Evolutionary conservation across 2,113 vertebrate species (phyloP).

Genomic region (Cololabis saira): DNA sequence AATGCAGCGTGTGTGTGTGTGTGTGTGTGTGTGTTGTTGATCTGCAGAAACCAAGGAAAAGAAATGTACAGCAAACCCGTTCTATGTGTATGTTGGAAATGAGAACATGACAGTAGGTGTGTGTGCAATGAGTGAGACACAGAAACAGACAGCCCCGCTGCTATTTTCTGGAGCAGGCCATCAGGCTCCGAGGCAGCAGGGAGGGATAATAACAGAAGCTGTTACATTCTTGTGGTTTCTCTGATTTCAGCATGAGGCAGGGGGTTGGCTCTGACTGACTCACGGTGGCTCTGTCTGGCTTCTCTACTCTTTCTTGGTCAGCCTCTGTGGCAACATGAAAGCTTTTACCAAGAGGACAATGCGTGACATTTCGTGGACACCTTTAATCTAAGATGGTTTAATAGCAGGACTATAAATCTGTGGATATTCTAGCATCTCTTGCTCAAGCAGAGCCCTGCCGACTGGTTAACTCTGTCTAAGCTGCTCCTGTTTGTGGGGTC

Average conservation of each 20-base stretch:
- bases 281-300: slow-evolving; percentile 37
- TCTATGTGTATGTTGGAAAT: slow-evolving; percentile 12
- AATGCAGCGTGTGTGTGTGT: too few species aligned
- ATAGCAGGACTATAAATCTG: slow-evolving; percentile 19
- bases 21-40: slow-evolving; percentile 1
- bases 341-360: slow-evolving; percentile 49
- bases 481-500: too few species aligned
- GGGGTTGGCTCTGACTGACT: slow-evolving; percentile 65
- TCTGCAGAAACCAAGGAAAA: slow-evolving; percentile 7
- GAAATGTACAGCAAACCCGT: slow-evolving; percentile 38
- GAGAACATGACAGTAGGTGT: slow-evolving; percentile 29
- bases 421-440: slow-evolving; percentile 22
- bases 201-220: slow-evolving; percentile 78
- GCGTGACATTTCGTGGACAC: slow-evolving; percentile 52
- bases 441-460: slow-evolving; percentile 26
- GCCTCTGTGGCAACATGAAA: slow-evolving; percentile 38
- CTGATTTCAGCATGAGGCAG: slow-evolving; percentile 75
- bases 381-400: slow-evolving; percentile 46
- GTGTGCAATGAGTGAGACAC: slow-evolving; percentile 3
- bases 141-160: slow-evolving; percentile 40
- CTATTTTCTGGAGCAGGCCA: slow-evolving; percentile 67
- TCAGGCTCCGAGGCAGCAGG: slow-evolving; percentile 68
- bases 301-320: slow-evolving; percentile 15
- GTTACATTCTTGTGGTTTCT: slow-evolving; percentile 81
- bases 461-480: slow-evolving; percentile 37